Base-by-base conservation (phyloP, 2,797 vertebrate species). In the Thaleichthys pacificus region DNA sequence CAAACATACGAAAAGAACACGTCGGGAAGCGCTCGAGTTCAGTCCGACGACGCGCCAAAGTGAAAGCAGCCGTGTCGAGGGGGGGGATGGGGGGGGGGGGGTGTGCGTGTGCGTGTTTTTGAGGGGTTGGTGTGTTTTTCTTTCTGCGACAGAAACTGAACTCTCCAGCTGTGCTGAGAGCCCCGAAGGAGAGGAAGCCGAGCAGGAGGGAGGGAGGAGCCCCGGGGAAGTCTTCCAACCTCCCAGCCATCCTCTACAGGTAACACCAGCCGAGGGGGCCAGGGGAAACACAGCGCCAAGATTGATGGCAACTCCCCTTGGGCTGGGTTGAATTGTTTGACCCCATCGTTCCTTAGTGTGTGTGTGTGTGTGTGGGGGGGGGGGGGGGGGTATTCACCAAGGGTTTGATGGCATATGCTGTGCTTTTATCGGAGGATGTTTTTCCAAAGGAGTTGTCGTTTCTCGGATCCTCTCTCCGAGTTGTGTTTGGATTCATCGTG, bases 191-290 rank as follows among this genome's bases (percentile, higher is more conserved):
- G 76, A 95, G 97, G 87, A 98, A 96, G 78, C 96, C 96, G 62
- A 98, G 94, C 92, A 99, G 98, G 90, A 98, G 98, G 83, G 97
- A 98, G 87, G 97, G 97, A 84, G 97, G 95, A 77, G 77, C 93
- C 15, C 95, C 90, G 0, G 93, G 96, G 65, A 99, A 98, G 87
- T 84, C 95, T 0, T 94, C 94, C 77, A 82, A 82, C 19, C 95
- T 98, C 78, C 97, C 97, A 0, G 93, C 96, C 0, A 93, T 99
- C 47, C 95, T 99, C 80, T 99, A 98, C 93, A 98, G 97, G 97
- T 96, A 67, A 26, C 49, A 28, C 47, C 32, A 35, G 19, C 26
- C 19, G 30, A 11, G 49, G 15, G 9, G 38, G 2, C 64, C 15
- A 8, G 64, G 64, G 38, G 22, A 17, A 26, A 15, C 19, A 24